Evolutionary conservation across 2,888 invertebrate genomes (phyloP).

Genomic region (Creontiades dilutus): DNA sequence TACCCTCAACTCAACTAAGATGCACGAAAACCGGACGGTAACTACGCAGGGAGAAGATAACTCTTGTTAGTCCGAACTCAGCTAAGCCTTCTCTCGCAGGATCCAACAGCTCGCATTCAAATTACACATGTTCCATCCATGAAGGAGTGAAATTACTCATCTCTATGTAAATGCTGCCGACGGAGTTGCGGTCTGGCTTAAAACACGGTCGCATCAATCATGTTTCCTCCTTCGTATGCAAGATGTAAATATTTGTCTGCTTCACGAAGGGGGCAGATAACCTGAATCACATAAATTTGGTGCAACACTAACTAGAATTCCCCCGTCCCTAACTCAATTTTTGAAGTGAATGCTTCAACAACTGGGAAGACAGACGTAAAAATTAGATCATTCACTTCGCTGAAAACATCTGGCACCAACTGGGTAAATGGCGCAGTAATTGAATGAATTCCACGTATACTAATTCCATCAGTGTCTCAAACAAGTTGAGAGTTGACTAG

Average conservation of each 20-base stretch:
- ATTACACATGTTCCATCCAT: constrained; percentile 51
- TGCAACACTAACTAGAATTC: not conserved
- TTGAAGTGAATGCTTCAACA: no score
- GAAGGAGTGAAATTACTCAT: constrained; percentile 45
- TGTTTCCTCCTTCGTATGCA: constrained; percentile 18
- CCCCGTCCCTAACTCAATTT: not conserved
- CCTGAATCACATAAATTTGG: not conserved
- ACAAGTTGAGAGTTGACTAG: no score
- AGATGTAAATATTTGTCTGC: constrained; percentile 17
- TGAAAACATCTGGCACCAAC: no score
- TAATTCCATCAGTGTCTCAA: no score
- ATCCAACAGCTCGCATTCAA: constrained; percentile 34
- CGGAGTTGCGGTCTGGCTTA: constrained; percentile 16
- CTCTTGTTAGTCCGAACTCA: not conserved
- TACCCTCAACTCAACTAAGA: not conserved
- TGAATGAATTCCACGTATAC: no score
- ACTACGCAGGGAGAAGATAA: constrained; percentile 11
- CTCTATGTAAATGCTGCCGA: constrained; percentile 45
- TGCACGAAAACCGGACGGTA: not conserved
- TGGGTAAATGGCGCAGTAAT: no score
- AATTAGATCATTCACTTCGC: no score
- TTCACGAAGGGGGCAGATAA: not conserved
- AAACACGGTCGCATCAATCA: constrained; percentile 32
- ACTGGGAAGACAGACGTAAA: no score
- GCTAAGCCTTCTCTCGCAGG: constrained; percentile 6